Percentiles rank a stretch among this genome's conserved stretches.
Conservation (phyloP, 2,113 vertebrate genomes). For the Pao palembangensis region DNA sequence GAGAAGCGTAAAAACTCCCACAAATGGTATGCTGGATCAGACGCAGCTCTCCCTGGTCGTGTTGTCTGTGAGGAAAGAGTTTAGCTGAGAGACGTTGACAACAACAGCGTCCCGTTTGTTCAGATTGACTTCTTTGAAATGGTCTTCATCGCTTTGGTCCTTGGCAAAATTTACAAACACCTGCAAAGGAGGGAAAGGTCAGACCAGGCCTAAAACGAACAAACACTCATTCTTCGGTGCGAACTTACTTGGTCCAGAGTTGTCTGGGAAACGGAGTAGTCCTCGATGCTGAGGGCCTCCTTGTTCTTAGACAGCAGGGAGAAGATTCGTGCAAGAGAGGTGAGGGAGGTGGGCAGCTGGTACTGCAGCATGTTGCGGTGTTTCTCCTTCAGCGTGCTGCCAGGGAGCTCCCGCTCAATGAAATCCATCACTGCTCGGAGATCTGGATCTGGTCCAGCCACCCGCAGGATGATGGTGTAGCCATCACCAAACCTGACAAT, state of each 20-base stretch:
- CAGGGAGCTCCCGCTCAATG: conserved; percentile 86
- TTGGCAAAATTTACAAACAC: conserved; percentile 99
- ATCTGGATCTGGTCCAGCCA: conserved; percentile 87
- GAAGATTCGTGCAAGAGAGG: conserved; percentile 93
- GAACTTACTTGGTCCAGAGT: conserved; percentile 97
- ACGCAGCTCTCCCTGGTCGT: conserved; percentile 91
- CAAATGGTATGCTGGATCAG: conserved; percentile 68
- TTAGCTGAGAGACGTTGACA: conserved; percentile 85
- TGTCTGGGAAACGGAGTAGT: conserved; percentile 98
- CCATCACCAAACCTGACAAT: conserved; percentile 89
- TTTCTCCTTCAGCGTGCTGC: conserved; percentile 92
- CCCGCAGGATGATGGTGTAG: conserved; percentile 94
- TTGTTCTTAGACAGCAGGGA: conserved; percentile 92
- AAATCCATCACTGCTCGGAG: conserved; percentile 91
- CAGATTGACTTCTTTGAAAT: conserved; percentile 88
- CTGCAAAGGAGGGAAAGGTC: conserved; percentile 63
- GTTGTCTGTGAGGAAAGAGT: conserved; percentile 83
- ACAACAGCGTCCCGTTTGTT: conserved; percentile 89
- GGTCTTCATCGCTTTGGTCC: conserved; percentile 99
- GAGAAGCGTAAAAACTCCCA: conserved; percentile 36
- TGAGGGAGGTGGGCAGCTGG: conserved; percentile 89
- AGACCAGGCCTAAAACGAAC: not conserved
- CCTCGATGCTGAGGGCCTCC: conserved; percentile 91
- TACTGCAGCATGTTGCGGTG: conserved; percentile 97
- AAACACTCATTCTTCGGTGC: not conserved